Evolutionary conservation across 30 jellyfish, hydroid and myxozoan species (phyloP).

Genomic region (Rhopilema esculentum): DNA sequence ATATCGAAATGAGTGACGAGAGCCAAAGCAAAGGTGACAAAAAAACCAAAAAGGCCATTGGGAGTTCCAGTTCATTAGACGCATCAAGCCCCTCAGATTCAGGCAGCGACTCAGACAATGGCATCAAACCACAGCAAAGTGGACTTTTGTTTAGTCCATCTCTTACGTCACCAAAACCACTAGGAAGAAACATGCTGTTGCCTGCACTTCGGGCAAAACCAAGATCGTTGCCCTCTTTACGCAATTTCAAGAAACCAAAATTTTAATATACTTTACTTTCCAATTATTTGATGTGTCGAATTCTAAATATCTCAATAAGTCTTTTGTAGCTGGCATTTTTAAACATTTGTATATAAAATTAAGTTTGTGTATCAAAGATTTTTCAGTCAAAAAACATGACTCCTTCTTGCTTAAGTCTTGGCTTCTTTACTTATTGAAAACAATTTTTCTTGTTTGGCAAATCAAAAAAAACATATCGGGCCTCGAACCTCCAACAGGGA

Average conservation of each 20-base stretch:
- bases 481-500: too few relatives aligned
- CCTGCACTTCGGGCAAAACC: neutral
- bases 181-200: neutral
- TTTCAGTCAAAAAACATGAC: too few relatives aligned
- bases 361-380: too few relatives aligned
- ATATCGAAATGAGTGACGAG: neutral
- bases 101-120: neutral
- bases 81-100: neutral
- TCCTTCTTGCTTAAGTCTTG: too few relatives aligned
- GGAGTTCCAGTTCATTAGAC: neutral
- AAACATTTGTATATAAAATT: too few relatives aligned
- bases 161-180: neutral
- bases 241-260: neutral
- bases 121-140: neutral
- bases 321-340: too few relatives aligned
- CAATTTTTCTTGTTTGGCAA: too few relatives aligned
- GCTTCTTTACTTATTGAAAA: too few relatives aligned
- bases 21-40: neutral
- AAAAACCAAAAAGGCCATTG: neutral
- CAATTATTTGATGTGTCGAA: too few relatives aligned
- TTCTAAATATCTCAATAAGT: too few relatives aligned
- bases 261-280: neutral
- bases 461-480: too few relatives aligned
- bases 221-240: neutral
- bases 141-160: neutral